Percentiles rank a stretch among this genome's conserved stretches.
These are phyloP conservation scores for Callitettix versicolor DNA, from an alignment of 1,140 invertebrate genomes.

Conservation along the genomic window DNA sequence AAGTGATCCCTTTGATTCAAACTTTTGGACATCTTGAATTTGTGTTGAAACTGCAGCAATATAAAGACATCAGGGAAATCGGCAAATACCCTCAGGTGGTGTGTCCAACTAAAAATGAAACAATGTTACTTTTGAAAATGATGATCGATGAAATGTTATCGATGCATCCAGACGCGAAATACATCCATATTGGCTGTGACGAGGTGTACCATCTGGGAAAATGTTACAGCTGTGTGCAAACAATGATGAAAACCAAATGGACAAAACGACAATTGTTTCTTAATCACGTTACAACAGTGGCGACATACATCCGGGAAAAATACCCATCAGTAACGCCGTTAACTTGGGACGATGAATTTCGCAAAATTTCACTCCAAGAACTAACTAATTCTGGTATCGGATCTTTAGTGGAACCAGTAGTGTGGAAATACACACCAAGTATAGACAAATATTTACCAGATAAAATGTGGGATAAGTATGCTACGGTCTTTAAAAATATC, in stretches of 20 bases:
- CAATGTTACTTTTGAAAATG: slow-evolving; percentile 11
- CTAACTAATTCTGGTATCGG: slow-evolving; percentile 37
- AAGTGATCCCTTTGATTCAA: slow-evolving; percentile 57
- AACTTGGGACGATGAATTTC: slow-evolving; percentile 58
- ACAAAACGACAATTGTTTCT: slow-evolving; percentile 11
- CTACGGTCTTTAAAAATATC: slow-evolving; percentile 40
- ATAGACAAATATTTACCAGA: slow-evolving; percentile 8
- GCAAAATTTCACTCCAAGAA: slow-evolving; percentile 33
- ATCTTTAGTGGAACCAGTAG: slow-evolving; percentile 41
- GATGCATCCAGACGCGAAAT: slow-evolving; percentile 27
- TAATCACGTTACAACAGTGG: slow-evolving; percentile 14
- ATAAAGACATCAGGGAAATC: slow-evolving; percentile 41
- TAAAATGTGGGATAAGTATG: slow-evolving; percentile 18
- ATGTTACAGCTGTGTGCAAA: slow-evolving; percentile 34
- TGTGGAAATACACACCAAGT: slow-evolving; percentile 31
- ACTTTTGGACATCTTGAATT: slow-evolving; percentile 62
- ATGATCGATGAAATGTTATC: slow-evolving; percentile 26
- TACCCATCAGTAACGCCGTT: slow-evolving; percentile 34
- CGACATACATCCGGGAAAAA: slow-evolving; percentile 25
- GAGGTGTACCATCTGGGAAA: slow-evolving; percentile 36
- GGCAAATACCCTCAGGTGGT: slow-evolving; percentile 24
- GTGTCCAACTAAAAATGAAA: slow-evolving; percentile 18
- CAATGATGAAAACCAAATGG: slow-evolving; percentile 31
- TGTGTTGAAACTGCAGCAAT: slow-evolving; percentile 46
- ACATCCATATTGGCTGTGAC: slow-evolving; percentile 34